Evolutionary conservation across 2,113 vertebrate genomes (phyloP).

Genomic region (Lycaon pictus): DNA sequence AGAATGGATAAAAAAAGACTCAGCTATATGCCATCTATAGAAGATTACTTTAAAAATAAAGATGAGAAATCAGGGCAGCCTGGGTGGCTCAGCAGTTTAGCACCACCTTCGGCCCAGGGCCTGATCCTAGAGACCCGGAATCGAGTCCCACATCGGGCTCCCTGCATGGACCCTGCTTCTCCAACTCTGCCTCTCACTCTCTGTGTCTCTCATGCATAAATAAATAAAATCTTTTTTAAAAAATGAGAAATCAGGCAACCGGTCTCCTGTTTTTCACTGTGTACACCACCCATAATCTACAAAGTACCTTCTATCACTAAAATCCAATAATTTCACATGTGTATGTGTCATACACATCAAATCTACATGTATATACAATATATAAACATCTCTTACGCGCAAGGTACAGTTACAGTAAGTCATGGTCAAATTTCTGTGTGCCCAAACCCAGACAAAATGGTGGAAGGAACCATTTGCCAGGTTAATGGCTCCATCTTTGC

Average conservation of each 20-base stretch:
- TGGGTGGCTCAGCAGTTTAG: too few relatives aligned
- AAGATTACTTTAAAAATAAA: constrained; percentile 4
- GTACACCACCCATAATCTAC: neutral
- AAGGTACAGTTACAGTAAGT: neutral
- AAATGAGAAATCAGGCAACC: too few relatives aligned
- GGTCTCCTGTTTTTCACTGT: neutral
- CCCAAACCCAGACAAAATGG: neutral
- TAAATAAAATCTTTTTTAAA: too few relatives aligned
- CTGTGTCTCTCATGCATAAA: too few relatives aligned
- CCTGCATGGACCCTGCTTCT: too few relatives aligned
- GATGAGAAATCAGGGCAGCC: neutral
- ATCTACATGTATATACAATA: neutral
- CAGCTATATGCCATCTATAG: neutral
- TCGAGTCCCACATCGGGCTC: too few relatives aligned
- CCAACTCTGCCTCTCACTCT: too few relatives aligned
- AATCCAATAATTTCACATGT: neutral
- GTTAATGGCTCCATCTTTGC: too few relatives aligned
- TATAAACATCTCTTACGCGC: neutral
- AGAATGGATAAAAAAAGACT: constrained; percentile 13
- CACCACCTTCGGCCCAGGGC: too few relatives aligned
- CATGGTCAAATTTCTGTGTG: neutral
- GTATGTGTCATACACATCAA: neutral
- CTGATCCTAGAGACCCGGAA: too few relatives aligned
- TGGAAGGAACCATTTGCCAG: neutral
- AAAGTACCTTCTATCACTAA: neutral